A percentile compares a stretch with the other conserved stretches of the same genome.
Evolutionary conservation across 1,140 invertebrate species (phyloP).

Genomic region (Leptonema lineaticorne): DNA sequence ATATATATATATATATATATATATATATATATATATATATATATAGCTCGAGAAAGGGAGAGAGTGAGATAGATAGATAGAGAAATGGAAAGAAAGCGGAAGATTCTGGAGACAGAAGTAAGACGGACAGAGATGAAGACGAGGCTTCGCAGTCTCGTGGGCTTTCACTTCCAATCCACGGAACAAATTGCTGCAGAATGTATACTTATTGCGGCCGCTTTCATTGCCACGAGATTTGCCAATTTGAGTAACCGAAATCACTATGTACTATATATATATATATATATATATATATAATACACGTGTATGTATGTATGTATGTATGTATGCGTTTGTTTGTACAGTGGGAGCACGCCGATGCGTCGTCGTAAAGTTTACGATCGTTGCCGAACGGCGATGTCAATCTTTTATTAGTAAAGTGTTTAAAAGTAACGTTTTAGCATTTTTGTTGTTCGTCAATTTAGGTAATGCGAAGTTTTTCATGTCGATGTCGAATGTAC

Average conservation of each 20-base stretch:
- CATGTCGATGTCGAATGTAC: too few relatives aligned
- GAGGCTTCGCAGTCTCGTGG: conserved; percentile 2
- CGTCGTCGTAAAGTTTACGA: too few relatives aligned
- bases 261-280: not conserved
- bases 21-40: too few relatives aligned
- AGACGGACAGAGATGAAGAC: too few relatives aligned
- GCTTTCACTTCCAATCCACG: conserved; percentile 15
- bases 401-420: too few relatives aligned
- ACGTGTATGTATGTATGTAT: not conserved
- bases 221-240: conserved; percentile 10
- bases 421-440: too few relatives aligned
- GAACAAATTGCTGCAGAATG: conserved; percentile 8
- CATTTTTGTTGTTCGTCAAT: too few relatives aligned
- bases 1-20: too few relatives aligned
- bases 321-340: not conserved
- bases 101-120: too few relatives aligned
- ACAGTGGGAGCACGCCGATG: not conserved
- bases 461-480: too few relatives aligned
- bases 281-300: not conserved
- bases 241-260: conserved; percentile 1
- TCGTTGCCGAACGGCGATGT: too few relatives aligned
- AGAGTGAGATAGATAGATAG: not conserved
- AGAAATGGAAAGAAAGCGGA: too few relatives aligned
- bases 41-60: not conserved
- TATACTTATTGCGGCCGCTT: not conserved